Conservation (phyloP, 2,797 vertebrate genomes). For the Lepus townsendii region DNA sequence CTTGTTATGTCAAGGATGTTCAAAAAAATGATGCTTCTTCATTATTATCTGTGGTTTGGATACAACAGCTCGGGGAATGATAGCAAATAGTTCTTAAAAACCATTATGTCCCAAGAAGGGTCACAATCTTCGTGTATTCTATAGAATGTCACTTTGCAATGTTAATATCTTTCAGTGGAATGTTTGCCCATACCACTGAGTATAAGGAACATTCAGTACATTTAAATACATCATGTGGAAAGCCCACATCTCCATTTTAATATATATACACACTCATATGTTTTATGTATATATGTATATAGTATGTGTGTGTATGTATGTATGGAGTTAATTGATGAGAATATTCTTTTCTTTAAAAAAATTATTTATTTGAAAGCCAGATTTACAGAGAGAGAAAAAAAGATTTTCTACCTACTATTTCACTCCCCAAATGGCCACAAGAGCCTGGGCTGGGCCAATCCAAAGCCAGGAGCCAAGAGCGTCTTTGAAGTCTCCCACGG, state of each 20-base stretch:
- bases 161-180: neutral
- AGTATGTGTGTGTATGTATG: too few relatives aligned
- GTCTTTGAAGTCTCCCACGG: too few relatives aligned
- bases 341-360: too few relatives aligned
- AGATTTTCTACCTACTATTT: too few relatives aligned
- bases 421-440: too few relatives aligned
- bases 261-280: too few relatives aligned
- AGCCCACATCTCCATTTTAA: neutral
- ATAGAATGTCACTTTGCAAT: accelerated
- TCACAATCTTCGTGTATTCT: neutral
- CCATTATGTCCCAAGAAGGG: neutral
- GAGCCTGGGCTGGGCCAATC: too few relatives aligned
- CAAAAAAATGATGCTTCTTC: neutral
- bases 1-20: neutral
- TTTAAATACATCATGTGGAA: neutral
- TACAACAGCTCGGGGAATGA: neutral
- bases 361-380: too few relatives aligned
- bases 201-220: neutral
- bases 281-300: too few relatives aligned
- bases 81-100: neutral
- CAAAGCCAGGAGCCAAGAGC: too few relatives aligned
- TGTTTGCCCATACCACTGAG: neutral
- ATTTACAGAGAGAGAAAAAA: too few relatives aligned
- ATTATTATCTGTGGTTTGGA: neutral
- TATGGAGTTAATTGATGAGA: neutral